These are phyloP conservation scores for Yponomeuta malinellus DNA, from an alignment of 2,888 invertebrate genomes.

Conservation along the genomic window DNA sequence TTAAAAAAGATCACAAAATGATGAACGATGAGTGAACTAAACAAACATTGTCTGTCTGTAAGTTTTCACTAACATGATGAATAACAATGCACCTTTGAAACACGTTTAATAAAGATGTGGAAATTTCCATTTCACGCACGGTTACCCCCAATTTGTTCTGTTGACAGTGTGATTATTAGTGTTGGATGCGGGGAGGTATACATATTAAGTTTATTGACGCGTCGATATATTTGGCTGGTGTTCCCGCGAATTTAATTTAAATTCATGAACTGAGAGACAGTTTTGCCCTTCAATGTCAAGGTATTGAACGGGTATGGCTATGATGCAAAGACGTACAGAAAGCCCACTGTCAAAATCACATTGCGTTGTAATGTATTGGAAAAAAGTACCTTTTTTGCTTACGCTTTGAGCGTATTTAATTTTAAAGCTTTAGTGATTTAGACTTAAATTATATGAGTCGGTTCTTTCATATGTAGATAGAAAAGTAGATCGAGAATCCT, in stretches of 20 bases:
- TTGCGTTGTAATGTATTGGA: no score
- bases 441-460: no score
- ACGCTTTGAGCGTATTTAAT: no score
- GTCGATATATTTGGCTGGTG: not conserved
- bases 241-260: slow-evolving; percentile 7
- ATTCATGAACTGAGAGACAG: slow-evolving; percentile 6
- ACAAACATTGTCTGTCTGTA: no score
- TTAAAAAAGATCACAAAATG: no score
- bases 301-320: not conserved
- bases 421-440: no score
- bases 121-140: not conserved
- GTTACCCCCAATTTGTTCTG: slow-evolving; percentile 8
- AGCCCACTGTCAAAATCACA: not conserved
- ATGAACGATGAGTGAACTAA: no score
- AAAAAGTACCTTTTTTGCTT: no score
- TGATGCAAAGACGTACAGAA: not conserved
- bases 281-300: not conserved
- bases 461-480: no score
- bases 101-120: slow-evolving; percentile 1
- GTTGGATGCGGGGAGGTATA: not conserved
- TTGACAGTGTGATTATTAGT: not conserved
- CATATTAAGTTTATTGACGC: not conserved
- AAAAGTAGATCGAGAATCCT: no score
- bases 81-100: not conserved
- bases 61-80: not conserved